Evolutionary conservation across 2,797 vertebrate genomes (phyloP).

Genomic region (Aulostomus chinensis): DNA sequence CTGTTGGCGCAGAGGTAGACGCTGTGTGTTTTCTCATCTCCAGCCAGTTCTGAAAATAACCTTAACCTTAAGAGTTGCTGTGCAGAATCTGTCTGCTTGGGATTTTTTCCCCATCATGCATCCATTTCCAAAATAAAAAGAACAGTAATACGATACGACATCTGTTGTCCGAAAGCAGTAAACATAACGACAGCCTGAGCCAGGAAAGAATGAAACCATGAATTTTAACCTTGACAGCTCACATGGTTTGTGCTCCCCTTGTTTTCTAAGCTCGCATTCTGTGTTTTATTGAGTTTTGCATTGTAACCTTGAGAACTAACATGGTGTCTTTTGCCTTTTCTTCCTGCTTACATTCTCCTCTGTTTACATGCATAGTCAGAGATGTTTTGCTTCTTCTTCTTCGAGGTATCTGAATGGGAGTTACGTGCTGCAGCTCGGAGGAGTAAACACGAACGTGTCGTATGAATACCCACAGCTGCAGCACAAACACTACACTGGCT

Average conservation of each 20-base stretch:
- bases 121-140: constrained; percentile 30
- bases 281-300: constrained; percentile 23
- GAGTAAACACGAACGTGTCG: constrained; percentile 78
- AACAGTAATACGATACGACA: constrained; percentile 37
- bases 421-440: constrained; percentile 84
- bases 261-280: not conserved
- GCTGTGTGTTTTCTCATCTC: no score
- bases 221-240: constrained; percentile 34
- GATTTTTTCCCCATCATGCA: constrained; percentile 20
- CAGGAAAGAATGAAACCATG: constrained; percentile 24
- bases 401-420: constrained; percentile 81
- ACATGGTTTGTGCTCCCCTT: constrained; percentile 1
- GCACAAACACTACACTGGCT: constrained; percentile 83
- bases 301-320: constrained; percentile 24
- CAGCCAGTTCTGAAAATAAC: no score
- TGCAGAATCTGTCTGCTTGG: not conserved
- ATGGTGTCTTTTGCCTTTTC: not conserved
- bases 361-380: constrained; percentile 13
- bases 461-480: constrained; percentile 82
- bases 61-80: no score
- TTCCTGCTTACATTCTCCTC: constrained; percentile 1
- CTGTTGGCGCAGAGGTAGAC: no score
- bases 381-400: constrained; percentile 23
- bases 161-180: constrained; percentile 36
- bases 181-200: constrained; percentile 29